phyloP scores from a whole-genome alignment of 2,888 invertebrate species.

The Drosophila yooni region DNA sequence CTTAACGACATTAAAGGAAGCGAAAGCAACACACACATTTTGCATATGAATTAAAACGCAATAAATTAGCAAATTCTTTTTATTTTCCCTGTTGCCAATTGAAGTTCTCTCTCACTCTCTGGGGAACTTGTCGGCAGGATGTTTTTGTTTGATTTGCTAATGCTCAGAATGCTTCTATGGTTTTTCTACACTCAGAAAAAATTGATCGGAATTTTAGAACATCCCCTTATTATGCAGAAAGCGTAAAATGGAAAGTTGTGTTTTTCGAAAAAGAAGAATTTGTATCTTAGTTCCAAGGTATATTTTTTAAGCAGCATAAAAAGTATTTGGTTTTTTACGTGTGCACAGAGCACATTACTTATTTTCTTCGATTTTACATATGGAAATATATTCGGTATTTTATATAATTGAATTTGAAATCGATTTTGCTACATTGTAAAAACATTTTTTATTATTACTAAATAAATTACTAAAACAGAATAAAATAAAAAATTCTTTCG shows the following conservation, averaged over 20 bases:
- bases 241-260: not conserved
- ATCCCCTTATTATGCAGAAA: rapidly evolving
- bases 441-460: not conserved
- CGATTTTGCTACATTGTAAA: too few relatives aligned
- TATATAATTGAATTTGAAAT: not conserved
- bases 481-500: not conserved
- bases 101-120: conserved; percentile 29
- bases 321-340: not conserved
- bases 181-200: not conserved
- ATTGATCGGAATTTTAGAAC: not conserved
- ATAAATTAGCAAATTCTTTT: conserved; percentile 68
- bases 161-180: conserved; percentile 49
- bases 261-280: not conserved
- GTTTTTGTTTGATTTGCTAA: conserved; percentile 68
- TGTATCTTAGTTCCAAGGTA: not conserved
- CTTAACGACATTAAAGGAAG: conserved; percentile 65
- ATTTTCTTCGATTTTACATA: not conserved
- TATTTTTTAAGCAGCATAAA: not conserved
- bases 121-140: conserved; percentile 14
- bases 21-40: conserved; percentile 52
- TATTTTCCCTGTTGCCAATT: conserved; percentile 40
- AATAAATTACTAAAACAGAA: too few relatives aligned
- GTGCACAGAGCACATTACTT: not conserved
- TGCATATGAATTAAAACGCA: conserved; percentile 81
- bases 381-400: too few relatives aligned